A percentile compares a stretch with the other conserved stretches of the same genome.
phyloP scores from a whole-genome alignment of 23 tunicate species.

The Phallusia fumigata region DNA sequence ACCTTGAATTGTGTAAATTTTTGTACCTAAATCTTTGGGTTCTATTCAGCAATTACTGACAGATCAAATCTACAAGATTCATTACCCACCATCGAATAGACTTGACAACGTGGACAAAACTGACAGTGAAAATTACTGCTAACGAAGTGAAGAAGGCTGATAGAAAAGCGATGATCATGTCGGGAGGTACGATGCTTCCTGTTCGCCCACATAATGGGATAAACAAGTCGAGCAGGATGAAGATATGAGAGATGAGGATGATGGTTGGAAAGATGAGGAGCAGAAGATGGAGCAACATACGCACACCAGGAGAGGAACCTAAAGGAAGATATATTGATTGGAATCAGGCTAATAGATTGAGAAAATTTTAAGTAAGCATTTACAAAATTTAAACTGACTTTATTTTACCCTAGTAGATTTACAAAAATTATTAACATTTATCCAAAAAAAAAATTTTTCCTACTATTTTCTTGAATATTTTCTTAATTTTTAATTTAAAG shows the following conservation, averaged over 20 bases:
- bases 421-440: too few species aligned
- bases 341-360: too few species aligned
- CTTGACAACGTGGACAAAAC: slow-evolving; percentile 32
- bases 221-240: slow-evolving; percentile 49
- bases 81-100: slow-evolving; percentile 50
- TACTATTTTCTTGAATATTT: too few species aligned
- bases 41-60: not conserved
- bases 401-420: not conserved
- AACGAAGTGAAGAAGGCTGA: slow-evolving; percentile 23
- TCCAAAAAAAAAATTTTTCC: too few species aligned
- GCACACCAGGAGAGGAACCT: not conserved
- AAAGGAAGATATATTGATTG: too few species aligned
- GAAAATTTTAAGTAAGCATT: not conserved
- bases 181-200: slow-evolving; percentile 75
- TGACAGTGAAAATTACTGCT: slow-evolving; percentile 1
- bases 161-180: slow-evolving; percentile 50
- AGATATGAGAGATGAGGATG: slow-evolving; percentile 31
- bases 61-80: too few species aligned
- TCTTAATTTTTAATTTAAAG: too few species aligned
- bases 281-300: slow-evolving; percentile 6
- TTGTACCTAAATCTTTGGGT: too few species aligned
- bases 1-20: too few species aligned
- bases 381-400: not conserved
- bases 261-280: slow-evolving; percentile 14
- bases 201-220: slow-evolving; percentile 67